Evolutionary conservation across 1,140 invertebrate genomes (phyloP).

Genomic region (Asbolus verrucosus): DNA sequence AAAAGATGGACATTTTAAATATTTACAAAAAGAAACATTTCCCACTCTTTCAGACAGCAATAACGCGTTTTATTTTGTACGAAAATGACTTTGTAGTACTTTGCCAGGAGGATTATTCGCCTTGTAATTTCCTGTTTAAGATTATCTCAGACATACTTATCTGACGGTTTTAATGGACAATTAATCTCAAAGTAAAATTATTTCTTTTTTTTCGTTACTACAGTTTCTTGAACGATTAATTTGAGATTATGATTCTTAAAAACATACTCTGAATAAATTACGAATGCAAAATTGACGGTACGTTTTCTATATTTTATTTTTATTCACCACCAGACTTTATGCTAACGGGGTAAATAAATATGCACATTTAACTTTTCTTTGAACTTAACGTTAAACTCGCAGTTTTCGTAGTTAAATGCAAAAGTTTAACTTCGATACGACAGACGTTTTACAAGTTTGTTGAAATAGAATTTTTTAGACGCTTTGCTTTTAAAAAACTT

Average conservation of each 20-base stretch:
- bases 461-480: not conserved
- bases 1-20: slow-evolving; percentile 10
- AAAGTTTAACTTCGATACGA: not conserved
- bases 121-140: slow-evolving; percentile 31
- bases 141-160: slow-evolving; percentile 18
- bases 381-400: not conserved
- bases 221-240: slow-evolving; percentile 12
- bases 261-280: not conserved
- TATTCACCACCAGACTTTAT: not conserved
- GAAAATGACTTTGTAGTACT: slow-evolving; percentile 17
- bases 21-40: slow-evolving; percentile 20
- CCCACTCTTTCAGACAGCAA: slow-evolving; percentile 21
- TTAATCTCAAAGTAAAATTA: slow-evolving; percentile 5
- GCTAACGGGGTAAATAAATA: not conserved
- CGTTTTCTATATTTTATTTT: too few relatives aligned
- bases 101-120: slow-evolving; percentile 13
- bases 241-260: slow-evolving; percentile 8
- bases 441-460: not conserved
- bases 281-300: too few relatives aligned
- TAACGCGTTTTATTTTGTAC: slow-evolving; percentile 27
- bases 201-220: slow-evolving; percentile 6
- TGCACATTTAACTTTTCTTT: not conserved
- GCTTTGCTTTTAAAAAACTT: not conserved
- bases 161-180: slow-evolving; percentile 29
- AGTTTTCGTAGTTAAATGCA: slow-evolving; percentile 13